A percentile compares a stretch with the other conserved stretches of the same genome.
phyloP scores from a whole-genome alignment of 2,797 vertebrate species.

The Tadarida brasiliensis region DNA sequence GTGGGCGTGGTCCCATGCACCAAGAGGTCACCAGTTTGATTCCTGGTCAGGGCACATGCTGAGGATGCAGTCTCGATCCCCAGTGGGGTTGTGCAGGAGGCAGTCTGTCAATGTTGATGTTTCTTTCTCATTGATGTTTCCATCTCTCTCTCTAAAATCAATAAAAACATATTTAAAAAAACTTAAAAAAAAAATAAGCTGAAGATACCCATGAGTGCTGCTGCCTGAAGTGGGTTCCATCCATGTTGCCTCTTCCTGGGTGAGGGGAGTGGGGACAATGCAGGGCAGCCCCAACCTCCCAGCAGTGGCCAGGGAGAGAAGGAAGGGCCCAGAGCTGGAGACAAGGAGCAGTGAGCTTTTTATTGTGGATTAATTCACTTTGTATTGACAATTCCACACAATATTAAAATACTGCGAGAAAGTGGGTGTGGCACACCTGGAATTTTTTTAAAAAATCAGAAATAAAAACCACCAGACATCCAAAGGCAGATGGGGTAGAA shows the following conservation, averaged over 20 bases:
- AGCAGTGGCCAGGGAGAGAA: neutral
- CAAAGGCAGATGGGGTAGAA: slow-evolving; percentile 58
- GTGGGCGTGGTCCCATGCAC: no score
- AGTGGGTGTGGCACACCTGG: slow-evolving; percentile 91
- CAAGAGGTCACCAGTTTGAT: no score
- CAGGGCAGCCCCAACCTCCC: neutral
- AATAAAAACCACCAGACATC: slow-evolving; percentile 13
- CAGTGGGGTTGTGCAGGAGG: no score
- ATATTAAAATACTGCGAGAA: slow-evolving; percentile 92
- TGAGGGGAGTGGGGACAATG: rapidly evolving
- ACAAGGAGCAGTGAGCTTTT: slow-evolving; percentile 83
- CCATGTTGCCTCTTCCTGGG: rapidly evolving
- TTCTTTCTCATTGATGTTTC: no score
- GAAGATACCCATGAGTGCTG: rapidly evolving
- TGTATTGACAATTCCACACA: slow-evolving; percentile 93
- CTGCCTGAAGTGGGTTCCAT: rapidly evolving
- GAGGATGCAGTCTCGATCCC: no score
- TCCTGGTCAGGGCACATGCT: no score
- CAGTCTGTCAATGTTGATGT: no score
- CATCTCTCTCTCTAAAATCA: no score
- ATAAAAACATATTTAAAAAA: no score
- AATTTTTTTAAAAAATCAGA: slow-evolving; percentile 58
- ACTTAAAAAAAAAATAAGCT: no score
- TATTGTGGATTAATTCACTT: slow-evolving; percentile 83
- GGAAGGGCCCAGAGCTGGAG: neutral